These are phyloP conservation scores for Epinotia bilunana DNA, from an alignment of 2,888 invertebrate species.

Conservation along the genomic window DNA sequence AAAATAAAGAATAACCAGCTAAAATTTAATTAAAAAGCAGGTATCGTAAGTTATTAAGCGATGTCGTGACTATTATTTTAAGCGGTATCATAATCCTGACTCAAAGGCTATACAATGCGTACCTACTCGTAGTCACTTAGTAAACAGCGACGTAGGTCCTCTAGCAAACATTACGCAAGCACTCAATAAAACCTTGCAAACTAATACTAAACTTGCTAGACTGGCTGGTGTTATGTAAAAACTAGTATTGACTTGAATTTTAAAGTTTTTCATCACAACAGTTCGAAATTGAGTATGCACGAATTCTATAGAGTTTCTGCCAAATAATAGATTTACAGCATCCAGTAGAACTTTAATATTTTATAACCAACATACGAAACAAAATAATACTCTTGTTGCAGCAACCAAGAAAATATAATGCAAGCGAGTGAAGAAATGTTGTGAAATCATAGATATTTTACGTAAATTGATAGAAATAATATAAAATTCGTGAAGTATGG, in stretches of 20 bases:
- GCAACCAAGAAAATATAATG: too few relatives aligned
- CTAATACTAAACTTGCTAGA: background rate
- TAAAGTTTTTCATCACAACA: background rate
- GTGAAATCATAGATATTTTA: too few relatives aligned
- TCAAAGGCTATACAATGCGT: constrained; percentile 27
- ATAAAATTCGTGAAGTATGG: too few relatives aligned
- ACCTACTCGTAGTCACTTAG: constrained; percentile 23
- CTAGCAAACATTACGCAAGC: constrained; percentile 43
- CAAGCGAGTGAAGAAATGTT: too few relatives aligned
- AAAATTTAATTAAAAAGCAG: background rate
- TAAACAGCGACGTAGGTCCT: constrained; percentile 39
- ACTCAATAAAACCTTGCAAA: constrained; percentile 39
- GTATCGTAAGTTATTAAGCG: constrained; percentile 10
- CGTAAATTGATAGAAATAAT: too few relatives aligned
- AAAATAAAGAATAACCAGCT: background rate
- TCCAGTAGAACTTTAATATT: too few relatives aligned
- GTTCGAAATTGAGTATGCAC: too few relatives aligned
- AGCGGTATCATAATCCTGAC: constrained; percentile 1
- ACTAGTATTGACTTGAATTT: background rate
- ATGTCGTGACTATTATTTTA: constrained; percentile 13
- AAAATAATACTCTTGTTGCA: too few relatives aligned
- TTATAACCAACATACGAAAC: too few relatives aligned
- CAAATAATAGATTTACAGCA: too few relatives aligned
- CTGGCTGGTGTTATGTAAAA: constrained; percentile 5
- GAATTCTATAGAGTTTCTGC: too few relatives aligned